phyloP scores from a whole-genome alignment of 1,140 invertebrate species.

The Drosophila bocqueti region DNA sequence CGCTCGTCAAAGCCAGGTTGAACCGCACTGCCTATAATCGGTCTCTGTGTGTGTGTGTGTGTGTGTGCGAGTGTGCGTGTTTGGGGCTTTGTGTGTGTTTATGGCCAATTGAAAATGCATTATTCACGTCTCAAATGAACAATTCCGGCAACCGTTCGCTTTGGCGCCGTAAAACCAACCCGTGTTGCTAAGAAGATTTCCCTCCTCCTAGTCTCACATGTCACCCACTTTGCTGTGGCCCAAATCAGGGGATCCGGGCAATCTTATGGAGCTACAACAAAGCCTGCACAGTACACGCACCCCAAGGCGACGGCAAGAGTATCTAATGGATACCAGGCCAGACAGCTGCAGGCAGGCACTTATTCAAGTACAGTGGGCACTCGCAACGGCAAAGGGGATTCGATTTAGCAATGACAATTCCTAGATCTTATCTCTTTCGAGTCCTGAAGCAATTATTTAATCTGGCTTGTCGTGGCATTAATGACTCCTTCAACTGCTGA shows the following conservation, averaged over 20 bases:
- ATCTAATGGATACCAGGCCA: constrained; percentile 71
- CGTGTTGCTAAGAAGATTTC: constrained; percentile 12
- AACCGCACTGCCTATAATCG: constrained; percentile 30
- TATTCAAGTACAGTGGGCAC: constrained; percentile 23
- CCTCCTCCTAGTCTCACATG: constrained; percentile 17
- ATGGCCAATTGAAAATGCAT: constrained; percentile 52
- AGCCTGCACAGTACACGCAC: constrained; percentile 19
- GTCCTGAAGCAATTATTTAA: constrained; percentile 1
- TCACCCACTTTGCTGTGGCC: constrained; percentile 43
- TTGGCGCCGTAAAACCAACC: constrained; percentile 27
- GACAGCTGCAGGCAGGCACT: constrained; percentile 42
- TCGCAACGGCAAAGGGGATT: not conserved
- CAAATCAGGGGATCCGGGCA: constrained; percentile 33
- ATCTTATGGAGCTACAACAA: constrained; percentile 26
- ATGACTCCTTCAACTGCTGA: not conserved
- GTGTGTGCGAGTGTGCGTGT: not conserved
- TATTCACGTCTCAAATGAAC: constrained; percentile 48
- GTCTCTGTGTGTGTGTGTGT: not conserved
- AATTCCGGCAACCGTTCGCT: constrained; percentile 24
- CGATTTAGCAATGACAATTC: not conserved
- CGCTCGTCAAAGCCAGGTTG: constrained; percentile 32
- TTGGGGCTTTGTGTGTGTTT: constrained; percentile 11
- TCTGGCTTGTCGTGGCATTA: not conserved
- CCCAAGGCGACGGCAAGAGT: constrained; percentile 48
- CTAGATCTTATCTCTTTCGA: not conserved